Percentiles rank a stretch among this genome's conserved stretches.
Conservation (phyloP, 2,888 invertebrate genomes). For the Busseola fusca region DNA sequence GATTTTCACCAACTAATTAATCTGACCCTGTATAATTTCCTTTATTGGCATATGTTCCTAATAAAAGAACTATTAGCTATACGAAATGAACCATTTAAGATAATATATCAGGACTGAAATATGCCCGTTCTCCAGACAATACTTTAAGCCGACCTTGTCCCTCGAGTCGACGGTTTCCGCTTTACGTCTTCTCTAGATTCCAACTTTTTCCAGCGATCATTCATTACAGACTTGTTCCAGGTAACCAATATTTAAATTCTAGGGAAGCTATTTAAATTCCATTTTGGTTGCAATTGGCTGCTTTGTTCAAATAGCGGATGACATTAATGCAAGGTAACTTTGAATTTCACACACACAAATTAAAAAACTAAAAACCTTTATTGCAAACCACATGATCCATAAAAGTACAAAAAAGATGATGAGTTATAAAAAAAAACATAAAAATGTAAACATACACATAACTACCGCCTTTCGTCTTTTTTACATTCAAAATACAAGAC, state of each 20-base stretch:
- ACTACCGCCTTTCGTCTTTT: not conserved
- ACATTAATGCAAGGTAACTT: not conserved
- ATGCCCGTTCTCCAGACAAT: slow-evolving; percentile 29
- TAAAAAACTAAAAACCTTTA: not conserved
- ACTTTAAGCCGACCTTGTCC: slow-evolving; percentile 28
- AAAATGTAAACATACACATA: not conserved
- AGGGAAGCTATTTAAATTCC: slow-evolving; percentile 10
- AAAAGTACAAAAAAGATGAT: not conserved
- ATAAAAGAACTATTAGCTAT: not conserved
- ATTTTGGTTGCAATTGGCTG: not conserved
- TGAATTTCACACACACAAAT: no score
- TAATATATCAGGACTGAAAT: slow-evolving; percentile 21
- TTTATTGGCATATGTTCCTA: not conserved
- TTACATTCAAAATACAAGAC: not conserved
- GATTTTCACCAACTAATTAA: not conserved
- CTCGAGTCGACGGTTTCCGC: slow-evolving; percentile 14
- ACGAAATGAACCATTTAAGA: not conserved
- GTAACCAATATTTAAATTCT: slow-evolving; percentile 16
- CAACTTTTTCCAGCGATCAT: slow-evolving; percentile 38
- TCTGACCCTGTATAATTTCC: not conserved
- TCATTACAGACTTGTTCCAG: slow-evolving; percentile 30
- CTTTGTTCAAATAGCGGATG: not conserved
- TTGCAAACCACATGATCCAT: not conserved
- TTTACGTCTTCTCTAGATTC: slow-evolving; percentile 24
- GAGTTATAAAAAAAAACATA: not conserved